A percentile compares a stretch with the other conserved stretches of the same genome.
phyloP scores from a whole-genome alignment of 2,888 invertebrate genomes.

The Tenodera sinensis region DNA sequence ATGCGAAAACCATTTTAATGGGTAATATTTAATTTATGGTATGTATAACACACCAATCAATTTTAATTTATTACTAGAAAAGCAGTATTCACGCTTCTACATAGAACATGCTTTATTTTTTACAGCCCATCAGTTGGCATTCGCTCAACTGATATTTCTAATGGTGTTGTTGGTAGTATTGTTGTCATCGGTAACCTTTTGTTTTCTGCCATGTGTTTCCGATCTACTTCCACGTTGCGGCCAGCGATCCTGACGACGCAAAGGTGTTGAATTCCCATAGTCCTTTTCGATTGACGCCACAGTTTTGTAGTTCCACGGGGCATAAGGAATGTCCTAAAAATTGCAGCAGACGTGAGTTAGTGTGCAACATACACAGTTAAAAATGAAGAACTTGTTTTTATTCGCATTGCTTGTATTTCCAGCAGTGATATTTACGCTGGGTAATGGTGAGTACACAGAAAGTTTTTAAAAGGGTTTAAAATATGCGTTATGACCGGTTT shows the following conservation, averaged over 20 bases:
- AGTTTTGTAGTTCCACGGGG: neutral
- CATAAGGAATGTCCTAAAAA: neutral
- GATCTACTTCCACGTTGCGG: constrained; percentile 25
- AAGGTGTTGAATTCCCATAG: constrained; percentile 2
- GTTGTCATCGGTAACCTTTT: neutral
- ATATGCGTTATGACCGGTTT: neutral
- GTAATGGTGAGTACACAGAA: constrained; percentile 60
- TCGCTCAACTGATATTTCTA: neutral
- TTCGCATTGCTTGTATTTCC: constrained; percentile 65
- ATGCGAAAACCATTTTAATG: neutral
- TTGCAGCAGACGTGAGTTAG: neutral
- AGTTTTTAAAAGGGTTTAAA: neutral
- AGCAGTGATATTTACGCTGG: constrained; percentile 65
- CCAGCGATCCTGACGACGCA: neutral
- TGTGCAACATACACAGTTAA: constrained; percentile 41
- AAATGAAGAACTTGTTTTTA: constrained; percentile 68
- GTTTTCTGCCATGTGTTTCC: constrained; percentile 24
- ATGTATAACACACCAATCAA: neutral
- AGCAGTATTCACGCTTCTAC: neutral
- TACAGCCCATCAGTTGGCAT: neutral
- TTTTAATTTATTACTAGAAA: neutral
- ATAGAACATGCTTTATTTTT: neutral
- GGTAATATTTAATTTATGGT: neutral
- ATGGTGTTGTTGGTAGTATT: neutral
- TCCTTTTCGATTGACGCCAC: constrained; percentile 18